Evolutionary conservation across 2,113 vertebrate genomes (phyloP).

Genomic region (Orthonyx spaldingii): DNA sequence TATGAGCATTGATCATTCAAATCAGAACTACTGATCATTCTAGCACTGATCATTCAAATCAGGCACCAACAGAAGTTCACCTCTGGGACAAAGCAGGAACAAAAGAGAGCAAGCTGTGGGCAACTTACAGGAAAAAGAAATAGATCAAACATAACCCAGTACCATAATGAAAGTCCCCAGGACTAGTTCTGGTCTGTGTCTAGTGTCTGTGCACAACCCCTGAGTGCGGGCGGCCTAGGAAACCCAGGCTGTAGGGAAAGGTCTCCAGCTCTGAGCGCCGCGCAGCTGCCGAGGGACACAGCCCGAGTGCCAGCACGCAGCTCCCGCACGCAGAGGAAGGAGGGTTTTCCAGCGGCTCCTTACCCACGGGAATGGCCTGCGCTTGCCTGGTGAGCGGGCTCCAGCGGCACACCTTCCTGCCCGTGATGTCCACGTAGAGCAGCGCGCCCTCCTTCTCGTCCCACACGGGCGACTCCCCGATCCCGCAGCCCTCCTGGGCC

Average conservation of each 20-base stretch:
- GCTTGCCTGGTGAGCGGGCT: constrained; percentile 64
- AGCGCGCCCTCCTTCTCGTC: constrained; percentile 80
- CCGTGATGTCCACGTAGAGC: constrained; percentile 84
- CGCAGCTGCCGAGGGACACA: not conserved
- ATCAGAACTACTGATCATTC: no score
- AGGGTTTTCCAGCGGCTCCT: not conserved
- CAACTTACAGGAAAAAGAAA: not conserved
- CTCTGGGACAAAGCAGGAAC: not conserved
- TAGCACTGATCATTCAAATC: not conserved
- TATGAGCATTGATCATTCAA: rapidly evolving
- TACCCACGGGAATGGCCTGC: constrained; percentile 78
- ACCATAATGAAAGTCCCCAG: rapidly evolving
- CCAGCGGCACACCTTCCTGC: constrained; percentile 82
- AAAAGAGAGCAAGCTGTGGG: not conserved
- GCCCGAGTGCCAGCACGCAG: rapidly evolving
- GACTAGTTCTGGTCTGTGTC: not conserved
- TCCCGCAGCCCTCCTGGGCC: constrained; percentile 48
- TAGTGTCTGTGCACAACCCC: not conserved
- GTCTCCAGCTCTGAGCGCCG: not conserved
- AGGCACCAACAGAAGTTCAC: not conserved
- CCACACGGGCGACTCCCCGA: constrained; percentile 91
- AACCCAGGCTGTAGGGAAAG: not conserved
- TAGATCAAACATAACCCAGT: not conserved
- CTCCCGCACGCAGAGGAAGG: not conserved
- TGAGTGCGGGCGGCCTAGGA: rapidly evolving